These are phyloP conservation scores for Antheraea yamamai DNA, from an alignment of 2,888 invertebrate genomes.

Conservation along the genomic window DNA sequence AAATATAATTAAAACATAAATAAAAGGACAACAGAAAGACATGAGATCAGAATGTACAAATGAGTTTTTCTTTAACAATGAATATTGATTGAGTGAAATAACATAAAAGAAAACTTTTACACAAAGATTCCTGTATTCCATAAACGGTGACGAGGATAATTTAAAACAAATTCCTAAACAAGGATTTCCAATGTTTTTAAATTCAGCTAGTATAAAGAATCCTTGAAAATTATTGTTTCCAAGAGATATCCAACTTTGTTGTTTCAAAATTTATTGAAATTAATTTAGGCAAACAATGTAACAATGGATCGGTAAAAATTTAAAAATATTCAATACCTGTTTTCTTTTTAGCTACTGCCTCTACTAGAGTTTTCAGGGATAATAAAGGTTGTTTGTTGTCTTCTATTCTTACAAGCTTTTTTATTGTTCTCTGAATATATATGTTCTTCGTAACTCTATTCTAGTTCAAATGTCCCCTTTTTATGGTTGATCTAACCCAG, in stretches of 20 bases:
- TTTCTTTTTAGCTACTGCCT: background rate
- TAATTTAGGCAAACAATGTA: background rate
- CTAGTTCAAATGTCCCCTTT: background rate
- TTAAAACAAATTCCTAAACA: background rate
- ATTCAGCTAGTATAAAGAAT: background rate
- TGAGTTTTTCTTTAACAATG: background rate
- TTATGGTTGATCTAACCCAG: background rate
- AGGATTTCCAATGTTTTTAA: background rate
- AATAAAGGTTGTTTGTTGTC: background rate
- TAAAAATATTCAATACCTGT: background rate
- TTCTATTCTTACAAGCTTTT: background rate
- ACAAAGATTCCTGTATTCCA: background rate
- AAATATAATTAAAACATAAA: background rate
- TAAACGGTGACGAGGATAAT: background rate
- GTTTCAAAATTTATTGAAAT: slow-evolving; percentile 2
- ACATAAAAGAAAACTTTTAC: background rate
- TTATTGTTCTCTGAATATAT: background rate
- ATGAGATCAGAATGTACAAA: background rate
- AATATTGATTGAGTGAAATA: background rate
- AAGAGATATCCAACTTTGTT: background rate
- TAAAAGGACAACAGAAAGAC: background rate
- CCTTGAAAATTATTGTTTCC: background rate
- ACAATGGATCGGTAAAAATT: background rate
- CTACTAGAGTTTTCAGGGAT: background rate
- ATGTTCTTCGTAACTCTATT: background rate